A percentile compares a stretch with the other conserved stretches of the same genome.
Conservation (phyloP, 2,888 invertebrate genomes). For the Philaethria dido region DNA sequence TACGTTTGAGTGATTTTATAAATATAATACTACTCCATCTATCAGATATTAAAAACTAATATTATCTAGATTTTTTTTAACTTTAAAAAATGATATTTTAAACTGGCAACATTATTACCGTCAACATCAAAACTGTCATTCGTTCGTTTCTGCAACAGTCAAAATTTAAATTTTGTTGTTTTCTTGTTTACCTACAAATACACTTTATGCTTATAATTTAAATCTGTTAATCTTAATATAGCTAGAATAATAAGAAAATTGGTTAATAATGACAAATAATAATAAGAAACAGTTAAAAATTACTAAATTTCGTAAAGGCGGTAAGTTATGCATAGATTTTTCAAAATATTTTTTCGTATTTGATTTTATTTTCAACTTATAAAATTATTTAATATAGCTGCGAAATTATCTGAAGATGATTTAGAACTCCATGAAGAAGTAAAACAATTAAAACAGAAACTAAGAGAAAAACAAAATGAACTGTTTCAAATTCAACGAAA, state of each 20-base stretch:
- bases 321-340: conserved; percentile 42
- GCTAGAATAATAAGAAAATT: not conserved
- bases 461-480: conserved; percentile 62
- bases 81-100: not conserved
- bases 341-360: not conserved
- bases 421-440: conserved; percentile 64
- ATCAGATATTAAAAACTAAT: too few species aligned
- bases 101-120: not conserved
- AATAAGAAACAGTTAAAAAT: conserved; percentile 65
- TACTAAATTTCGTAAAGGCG: conserved; percentile 62
- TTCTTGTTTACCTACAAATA: not conserved
- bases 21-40: too few species aligned
- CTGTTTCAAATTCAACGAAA: conserved; percentile 65
- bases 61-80: too few species aligned
- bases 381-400: conserved; percentile 41
- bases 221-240: not conserved
- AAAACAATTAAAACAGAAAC: conserved; percentile 55
- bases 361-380: not conserved
- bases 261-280: conserved; percentile 51
- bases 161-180: not conserved
- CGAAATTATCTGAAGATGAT: conserved; percentile 56
- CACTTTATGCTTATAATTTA: not conserved
- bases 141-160: not conserved
- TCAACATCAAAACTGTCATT: not conserved
- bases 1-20: too few species aligned